Percentiles rank a stretch among this genome's conserved stretches.
Conservation (phyloP, 2,888 invertebrate genomes). For the Chrysomela aeneicollis region DNA sequence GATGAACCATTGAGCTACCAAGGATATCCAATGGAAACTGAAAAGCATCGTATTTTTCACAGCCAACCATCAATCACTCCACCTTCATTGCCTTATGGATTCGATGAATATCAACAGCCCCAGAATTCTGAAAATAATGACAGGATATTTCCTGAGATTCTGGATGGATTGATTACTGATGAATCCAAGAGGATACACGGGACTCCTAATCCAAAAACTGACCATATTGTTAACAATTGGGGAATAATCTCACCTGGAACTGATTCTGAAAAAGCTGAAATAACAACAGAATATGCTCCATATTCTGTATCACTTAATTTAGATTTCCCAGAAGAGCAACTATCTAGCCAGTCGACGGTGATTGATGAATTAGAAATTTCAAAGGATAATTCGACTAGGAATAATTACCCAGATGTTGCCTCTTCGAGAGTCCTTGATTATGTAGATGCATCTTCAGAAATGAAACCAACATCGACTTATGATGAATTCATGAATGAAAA, state of each 20-base stretch:
- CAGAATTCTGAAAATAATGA: not conserved
- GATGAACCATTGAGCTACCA: not conserved
- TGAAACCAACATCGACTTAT: too few relatives aligned
- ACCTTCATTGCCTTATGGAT: not conserved
- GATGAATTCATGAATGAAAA: too few relatives aligned
- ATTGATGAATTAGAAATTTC: not conserved
- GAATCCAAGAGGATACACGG: too few relatives aligned
- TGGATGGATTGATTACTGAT: too few relatives aligned
- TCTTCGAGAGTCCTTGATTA: too few relatives aligned
- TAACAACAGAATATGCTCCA: slow-evolving; percentile 32
- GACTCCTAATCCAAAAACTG: too few relatives aligned
- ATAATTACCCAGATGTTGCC: too few relatives aligned
- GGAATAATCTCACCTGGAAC: not conserved
- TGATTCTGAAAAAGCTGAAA: not conserved
- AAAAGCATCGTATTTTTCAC: not conserved
- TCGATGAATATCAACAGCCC: not conserved
- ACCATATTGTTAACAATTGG: too few relatives aligned
- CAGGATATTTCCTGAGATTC: too few relatives aligned
- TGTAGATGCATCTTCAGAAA: too few relatives aligned
- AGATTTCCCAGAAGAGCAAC: not conserved
- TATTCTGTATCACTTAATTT: not conserved
- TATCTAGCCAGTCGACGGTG: not conserved
- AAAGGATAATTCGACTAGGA: too few relatives aligned
- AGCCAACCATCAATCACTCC: not conserved
- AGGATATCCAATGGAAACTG: not conserved